These are phyloP conservation scores for Paramuricea clavata DNA, from an alignment of 92 coral and sea anemone genomes.

Conservation along the genomic window DNA sequence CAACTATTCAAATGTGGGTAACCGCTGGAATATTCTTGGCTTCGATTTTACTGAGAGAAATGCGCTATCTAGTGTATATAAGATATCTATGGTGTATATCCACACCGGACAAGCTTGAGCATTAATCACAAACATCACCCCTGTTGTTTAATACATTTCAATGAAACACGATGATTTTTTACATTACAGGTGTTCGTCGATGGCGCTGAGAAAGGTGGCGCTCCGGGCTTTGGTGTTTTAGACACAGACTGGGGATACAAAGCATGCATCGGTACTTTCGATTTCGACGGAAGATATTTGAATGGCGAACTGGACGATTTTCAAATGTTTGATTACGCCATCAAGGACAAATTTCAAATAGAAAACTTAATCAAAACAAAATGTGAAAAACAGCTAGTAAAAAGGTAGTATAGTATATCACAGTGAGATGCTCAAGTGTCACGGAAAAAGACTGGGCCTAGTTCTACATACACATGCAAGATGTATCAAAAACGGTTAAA, in stretches of 20 bases:
- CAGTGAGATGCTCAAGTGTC: too few relatives aligned
- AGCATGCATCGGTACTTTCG: slow-evolving; percentile 95
- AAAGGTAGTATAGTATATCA: not conserved
- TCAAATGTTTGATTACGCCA: slow-evolving; percentile 87
- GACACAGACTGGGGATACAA: slow-evolving; percentile 98
- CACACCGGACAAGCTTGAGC: too few relatives aligned
- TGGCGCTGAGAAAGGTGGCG: slow-evolving; percentile 69
- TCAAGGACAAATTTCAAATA: slow-evolving; percentile 78
- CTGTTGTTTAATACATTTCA: too few relatives aligned
- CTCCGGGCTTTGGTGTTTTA: slow-evolving; percentile 79
- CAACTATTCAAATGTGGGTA: too few relatives aligned
- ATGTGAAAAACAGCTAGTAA: slow-evolving; percentile 56
- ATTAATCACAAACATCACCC: too few relatives aligned
- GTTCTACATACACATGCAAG: too few relatives aligned
- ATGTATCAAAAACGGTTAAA: too few relatives aligned
- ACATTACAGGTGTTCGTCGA: slow-evolving; percentile 83
- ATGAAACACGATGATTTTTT: not conserved
- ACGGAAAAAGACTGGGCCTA: too few relatives aligned
- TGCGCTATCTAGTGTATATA: too few relatives aligned
- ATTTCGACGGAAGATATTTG: slow-evolving; percentile 86
- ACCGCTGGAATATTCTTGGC: too few relatives aligned
- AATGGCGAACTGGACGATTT: slow-evolving; percentile 86
- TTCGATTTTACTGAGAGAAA: too few relatives aligned
- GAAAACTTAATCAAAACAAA: slow-evolving; percentile 76
- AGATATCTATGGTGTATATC: too few relatives aligned